Evolutionary conservation across 2,797 vertebrate genomes (phyloP), one percentile per base, ranked within the genome.

Genomic region (Lophotriccus pileatus): DNA sequence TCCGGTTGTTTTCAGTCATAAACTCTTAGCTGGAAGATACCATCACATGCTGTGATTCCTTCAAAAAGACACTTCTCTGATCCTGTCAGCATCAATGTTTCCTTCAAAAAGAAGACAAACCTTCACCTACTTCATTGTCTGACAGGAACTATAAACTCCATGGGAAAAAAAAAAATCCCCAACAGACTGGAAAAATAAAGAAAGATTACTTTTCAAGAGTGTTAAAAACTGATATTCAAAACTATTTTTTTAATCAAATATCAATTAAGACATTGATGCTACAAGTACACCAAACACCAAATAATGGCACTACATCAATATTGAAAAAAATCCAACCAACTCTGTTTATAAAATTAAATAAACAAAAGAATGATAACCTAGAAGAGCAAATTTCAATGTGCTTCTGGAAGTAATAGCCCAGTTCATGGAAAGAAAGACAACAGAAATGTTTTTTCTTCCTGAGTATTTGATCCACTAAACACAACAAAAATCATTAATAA

Each of bases 1-100:
- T 93, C 62, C 86, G 78, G 43, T 78, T 88, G 69, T 84, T 94
- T 95, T 90, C 76, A 90, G 46, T 90, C 73, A 64, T 43, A 78
- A 84, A 90, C 36, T 56, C 49, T 36, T 84, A 78, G 66, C 62
- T 85, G 49, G 76, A 91, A 94, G 55, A 76, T 58, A 80, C 19
- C 67, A 84, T 72, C 49, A 41, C 49, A 80, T 44, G 68, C 41
- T 91, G 68, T 0, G 10, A 80, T 50, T 60, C 72, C 80, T 85
- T 75, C 76, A 84, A 87, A 94, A 83, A 69, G 72, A 37, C 87
- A 49, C 22, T 55, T 70, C 67, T 84, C 74, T 89, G 81, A 74
- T 87, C 53, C 77, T 81, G 25, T 82, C 44, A 87, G 58, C 56
- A 87, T 73, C 77, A 92, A 56, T 22, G 62, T 27, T 88, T 73